Conservation (phyloP, 2,797 vertebrate species). For the Poecilia gillii region DNA sequence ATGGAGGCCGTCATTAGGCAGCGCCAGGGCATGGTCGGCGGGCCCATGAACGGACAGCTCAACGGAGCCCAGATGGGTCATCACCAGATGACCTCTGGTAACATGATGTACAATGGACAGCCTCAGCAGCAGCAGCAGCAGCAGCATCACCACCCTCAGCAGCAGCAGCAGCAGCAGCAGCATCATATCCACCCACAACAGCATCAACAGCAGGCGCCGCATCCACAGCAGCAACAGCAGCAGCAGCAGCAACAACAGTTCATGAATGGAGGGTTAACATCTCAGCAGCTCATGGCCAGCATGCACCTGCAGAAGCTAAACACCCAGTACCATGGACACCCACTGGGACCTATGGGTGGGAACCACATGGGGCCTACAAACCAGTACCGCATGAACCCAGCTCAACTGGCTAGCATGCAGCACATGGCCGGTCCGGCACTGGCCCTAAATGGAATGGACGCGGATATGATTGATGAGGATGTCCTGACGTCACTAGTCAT, state of each 20-base stretch:
- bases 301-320: constrained; percentile 95
- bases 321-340: constrained; percentile 91
- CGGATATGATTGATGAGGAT: constrained; percentile 96
- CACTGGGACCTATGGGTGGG: constrained; percentile 80
- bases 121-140: constrained; percentile 83
- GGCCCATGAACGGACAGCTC: constrained; percentile 80
- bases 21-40: constrained; percentile 81
- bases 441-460: constrained; percentile 90
- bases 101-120: constrained; percentile 87
- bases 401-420: constrained; percentile 84
- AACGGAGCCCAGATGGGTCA: constrained; percentile 85
- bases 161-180: constrained; percentile 66
- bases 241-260: constrained; percentile 74
- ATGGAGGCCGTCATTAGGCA: constrained; percentile 87
- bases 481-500: constrained; percentile 93
- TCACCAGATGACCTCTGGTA: constrained; percentile 84
- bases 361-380: constrained; percentile 79
- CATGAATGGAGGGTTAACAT: constrained; percentile 77
- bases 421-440: constrained; percentile 85
- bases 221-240: constrained; percentile 67
- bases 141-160: constrained; percentile 56
- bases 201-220: constrained; percentile 67
- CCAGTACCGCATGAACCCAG: constrained; percentile 84
- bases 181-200: constrained; percentile 80
- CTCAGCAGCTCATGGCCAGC: constrained; percentile 91